These are phyloP conservation scores for Ophion obscuratus DNA, from an alignment of 2,888 invertebrate species.

Conservation along the genomic window DNA sequence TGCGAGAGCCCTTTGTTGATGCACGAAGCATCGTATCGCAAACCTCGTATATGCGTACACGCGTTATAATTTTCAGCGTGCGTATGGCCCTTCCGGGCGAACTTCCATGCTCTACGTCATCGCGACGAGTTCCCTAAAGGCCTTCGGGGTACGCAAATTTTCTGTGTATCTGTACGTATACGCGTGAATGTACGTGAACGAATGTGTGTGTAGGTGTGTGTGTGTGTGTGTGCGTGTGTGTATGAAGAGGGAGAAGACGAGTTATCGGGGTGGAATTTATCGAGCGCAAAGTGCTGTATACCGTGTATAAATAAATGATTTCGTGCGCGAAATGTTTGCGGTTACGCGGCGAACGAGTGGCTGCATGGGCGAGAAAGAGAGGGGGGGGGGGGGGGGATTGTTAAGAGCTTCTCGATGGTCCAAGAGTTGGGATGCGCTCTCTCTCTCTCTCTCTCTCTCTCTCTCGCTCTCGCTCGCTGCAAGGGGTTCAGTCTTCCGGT, in stretches of 20 bases:
- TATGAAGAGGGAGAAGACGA: neutral
- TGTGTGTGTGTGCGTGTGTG: neutral
- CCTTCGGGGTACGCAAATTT: constrained; percentile 12
- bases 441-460: constrained; percentile 6
- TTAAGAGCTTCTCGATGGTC: constrained; percentile 51
- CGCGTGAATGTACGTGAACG: neutral
- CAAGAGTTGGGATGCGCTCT: constrained; percentile 47
- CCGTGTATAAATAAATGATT: constrained; percentile 59
- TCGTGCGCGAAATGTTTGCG: constrained; percentile 57
- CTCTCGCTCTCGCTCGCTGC: constrained; percentile 3
- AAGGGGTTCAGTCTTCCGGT: constrained; percentile 53
- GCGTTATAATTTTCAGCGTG: constrained; percentile 40
- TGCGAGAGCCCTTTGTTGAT: too few species aligned
- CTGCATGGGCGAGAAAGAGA: constrained; percentile 30
- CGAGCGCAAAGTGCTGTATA: constrained; percentile 52
- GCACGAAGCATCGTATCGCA: too few species aligned
- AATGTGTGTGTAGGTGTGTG: neutral
- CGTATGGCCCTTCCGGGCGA: constrained; percentile 28
- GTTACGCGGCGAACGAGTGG: constrained; percentile 7
- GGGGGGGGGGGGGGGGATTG: constrained; percentile 28
- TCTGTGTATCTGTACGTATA: constrained; percentile 19
- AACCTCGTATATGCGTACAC: neutral
- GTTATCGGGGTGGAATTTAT: constrained; percentile 62
- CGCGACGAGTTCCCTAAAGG: constrained; percentile 20
- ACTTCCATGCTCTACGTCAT: constrained; percentile 22